Conservation (phyloP, 2,888 invertebrate genomes). For the Ichneumoninae sp. region DNA sequence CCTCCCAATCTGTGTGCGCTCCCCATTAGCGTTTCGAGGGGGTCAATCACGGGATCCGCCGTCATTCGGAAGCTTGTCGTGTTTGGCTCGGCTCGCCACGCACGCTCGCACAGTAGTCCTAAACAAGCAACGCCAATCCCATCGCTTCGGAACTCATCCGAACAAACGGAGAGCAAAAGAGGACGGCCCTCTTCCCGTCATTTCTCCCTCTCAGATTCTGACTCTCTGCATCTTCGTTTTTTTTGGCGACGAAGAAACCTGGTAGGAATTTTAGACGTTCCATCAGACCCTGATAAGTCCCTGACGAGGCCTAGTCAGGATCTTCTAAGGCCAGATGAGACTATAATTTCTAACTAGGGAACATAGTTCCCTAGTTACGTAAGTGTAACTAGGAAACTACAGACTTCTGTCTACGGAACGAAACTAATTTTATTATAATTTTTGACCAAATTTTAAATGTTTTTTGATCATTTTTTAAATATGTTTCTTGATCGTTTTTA, state of each 20-base stretch:
- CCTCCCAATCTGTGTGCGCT: constrained; percentile 77
- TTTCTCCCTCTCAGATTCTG: neutral
- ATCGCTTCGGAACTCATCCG: constrained; percentile 40
- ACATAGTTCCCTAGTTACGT: too few species aligned
- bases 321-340: too few species aligned
- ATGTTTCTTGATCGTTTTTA: too few species aligned
- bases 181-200: constrained; percentile 31
- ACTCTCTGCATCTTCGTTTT: neutral
- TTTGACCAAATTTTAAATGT: too few species aligned
- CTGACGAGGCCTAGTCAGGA: too few species aligned
- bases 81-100: constrained; percentile 33
- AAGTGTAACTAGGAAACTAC: too few species aligned
- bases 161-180: constrained; percentile 37
- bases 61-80: constrained; percentile 59
- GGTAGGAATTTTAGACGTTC: neutral
- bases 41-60: constrained; percentile 62
- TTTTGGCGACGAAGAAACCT: neutral
- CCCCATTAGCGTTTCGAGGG: constrained; percentile 73
- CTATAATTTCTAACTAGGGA: too few species aligned
- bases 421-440: neutral
- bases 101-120: constrained; percentile 64
- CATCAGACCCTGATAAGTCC: neutral
- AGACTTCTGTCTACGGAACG: neutral
- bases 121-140: constrained; percentile 71
- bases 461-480: too few species aligned